These are phyloP conservation scores for Vollenhovia emeryi DNA, from an alignment of 1,140 invertebrate genomes.

Conservation along the genomic window DNA sequence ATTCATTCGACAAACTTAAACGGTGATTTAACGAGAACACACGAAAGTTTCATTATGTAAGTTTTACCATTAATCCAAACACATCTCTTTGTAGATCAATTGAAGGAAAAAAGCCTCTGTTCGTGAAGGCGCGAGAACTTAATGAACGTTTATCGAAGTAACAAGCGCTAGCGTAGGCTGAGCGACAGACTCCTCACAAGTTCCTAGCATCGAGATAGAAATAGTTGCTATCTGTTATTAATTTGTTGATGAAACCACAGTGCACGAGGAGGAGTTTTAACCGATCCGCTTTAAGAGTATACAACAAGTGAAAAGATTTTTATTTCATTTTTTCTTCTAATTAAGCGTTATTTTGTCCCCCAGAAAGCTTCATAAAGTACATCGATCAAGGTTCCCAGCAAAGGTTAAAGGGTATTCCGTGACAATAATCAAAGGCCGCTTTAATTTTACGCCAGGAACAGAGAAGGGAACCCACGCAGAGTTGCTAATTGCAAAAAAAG, in stretches of 20 bases:
- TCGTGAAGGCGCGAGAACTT: conserved; percentile 59
- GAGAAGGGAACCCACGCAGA: background rate
- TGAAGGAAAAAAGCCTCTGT: conserved; percentile 43
- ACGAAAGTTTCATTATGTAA: conserved; percentile 62
- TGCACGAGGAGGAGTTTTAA: background rate
- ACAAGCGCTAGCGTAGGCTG: conserved; percentile 7
- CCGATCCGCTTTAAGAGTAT: background rate
- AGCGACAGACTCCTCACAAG: conserved; percentile 14
- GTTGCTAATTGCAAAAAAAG: conserved; percentile 5
- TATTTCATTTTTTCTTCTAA: background rate
- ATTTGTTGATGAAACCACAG: background rate
- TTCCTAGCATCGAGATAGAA: background rate
- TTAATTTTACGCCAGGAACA: conserved; percentile 15
- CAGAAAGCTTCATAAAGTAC: background rate
- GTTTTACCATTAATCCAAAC: conserved; percentile 39
- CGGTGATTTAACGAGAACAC: conserved; percentile 47
- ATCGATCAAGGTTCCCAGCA: background rate
- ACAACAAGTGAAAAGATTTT: background rate
- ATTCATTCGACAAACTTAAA: conserved; percentile 14
- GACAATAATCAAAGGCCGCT: conserved; percentile 5
- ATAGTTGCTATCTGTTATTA: background rate
- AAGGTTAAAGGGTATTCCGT: background rate
- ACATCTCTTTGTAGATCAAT: conserved; percentile 10
- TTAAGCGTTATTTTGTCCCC: conserved; percentile 11
- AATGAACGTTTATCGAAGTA: conserved; percentile 66